A percentile compares a stretch with the other conserved stretches of the same genome.
Conservation (phyloP, 2,888 invertebrate genomes). For the Hydrotaea diabolus region DNA sequence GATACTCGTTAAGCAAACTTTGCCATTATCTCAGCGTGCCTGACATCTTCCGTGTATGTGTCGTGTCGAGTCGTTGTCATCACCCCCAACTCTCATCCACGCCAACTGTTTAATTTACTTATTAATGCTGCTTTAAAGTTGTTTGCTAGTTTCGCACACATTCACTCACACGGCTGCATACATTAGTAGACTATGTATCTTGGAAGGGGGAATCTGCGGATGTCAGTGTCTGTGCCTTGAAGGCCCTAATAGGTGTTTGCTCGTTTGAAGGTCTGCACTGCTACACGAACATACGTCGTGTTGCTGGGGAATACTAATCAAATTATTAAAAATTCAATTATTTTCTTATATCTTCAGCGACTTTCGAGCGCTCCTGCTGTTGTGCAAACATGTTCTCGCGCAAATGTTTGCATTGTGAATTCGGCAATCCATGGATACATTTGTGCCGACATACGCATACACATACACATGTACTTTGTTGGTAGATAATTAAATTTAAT, state of each 20-base stretch:
- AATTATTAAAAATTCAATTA: constrained; percentile 36
- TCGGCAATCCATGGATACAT: not conserved
- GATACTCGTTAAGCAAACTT: too few relatives aligned
- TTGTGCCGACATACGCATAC: not conserved
- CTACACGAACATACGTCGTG: not conserved
- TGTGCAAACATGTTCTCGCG: not conserved
- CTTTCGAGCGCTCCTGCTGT: not conserved
- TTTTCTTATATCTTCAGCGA: not conserved
- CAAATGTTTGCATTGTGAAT: constrained; percentile 25
- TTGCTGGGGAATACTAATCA: constrained; percentile 26
- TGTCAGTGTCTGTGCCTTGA: not conserved
- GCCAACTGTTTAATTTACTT: not conserved
- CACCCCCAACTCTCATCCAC: not conserved
- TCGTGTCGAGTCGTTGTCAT: too few relatives aligned
- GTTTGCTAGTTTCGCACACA: too few relatives aligned
- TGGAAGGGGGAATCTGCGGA: too few relatives aligned
- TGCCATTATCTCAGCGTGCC: too few relatives aligned
- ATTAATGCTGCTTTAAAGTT: not conserved
- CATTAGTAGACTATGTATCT: too few relatives aligned
- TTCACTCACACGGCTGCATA: too few relatives aligned
- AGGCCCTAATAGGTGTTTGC: not conserved
- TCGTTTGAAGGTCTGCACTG: not conserved
- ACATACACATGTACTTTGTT: not conserved
- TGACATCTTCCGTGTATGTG: too few relatives aligned
- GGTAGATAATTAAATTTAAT: constrained; percentile 49